phyloP scores from a whole-genome alignment of 2,113 vertebrate species.

The Ceyx margarethae region DNA sequence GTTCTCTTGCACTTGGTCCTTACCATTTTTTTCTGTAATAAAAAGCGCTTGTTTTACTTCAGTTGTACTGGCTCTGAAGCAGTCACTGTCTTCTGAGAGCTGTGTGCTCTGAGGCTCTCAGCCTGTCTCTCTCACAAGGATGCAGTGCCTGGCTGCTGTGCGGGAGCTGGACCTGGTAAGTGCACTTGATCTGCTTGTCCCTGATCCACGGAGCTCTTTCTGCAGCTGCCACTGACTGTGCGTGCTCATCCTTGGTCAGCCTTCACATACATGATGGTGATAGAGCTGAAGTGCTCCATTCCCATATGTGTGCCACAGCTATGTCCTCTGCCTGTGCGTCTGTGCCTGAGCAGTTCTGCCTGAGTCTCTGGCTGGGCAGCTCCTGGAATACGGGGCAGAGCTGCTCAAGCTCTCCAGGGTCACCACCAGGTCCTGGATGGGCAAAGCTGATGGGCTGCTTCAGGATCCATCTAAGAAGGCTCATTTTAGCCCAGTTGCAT shows the following conservation, averaged over 20 bases:
- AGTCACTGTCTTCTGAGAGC: neutral
- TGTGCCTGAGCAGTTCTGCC: neutral
- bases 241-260: neutral
- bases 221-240: too few relatives aligned
- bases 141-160: neutral
- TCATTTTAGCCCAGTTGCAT: neutral
- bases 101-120: neutral
- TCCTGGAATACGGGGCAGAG: neutral
- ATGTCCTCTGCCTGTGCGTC: fast-evolving
- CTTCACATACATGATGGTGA: fast-evolving
- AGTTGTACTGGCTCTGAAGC: neutral
- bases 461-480: neutral
- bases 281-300: fast-evolving
- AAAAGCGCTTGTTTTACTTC: neutral
- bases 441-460: neutral
- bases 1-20: neutral
- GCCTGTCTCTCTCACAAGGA: fast-evolving
- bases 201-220: neutral
- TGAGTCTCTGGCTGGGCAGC: neutral
- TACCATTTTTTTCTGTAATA: too few relatives aligned
- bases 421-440: fast-evolving
- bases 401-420: neutral
- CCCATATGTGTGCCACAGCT: fast-evolving
- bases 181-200: neutral
- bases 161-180: neutral